Base-by-base conservation (phyloP, 2,888 invertebrate genomes). In the Tribolium freemani region DNA sequence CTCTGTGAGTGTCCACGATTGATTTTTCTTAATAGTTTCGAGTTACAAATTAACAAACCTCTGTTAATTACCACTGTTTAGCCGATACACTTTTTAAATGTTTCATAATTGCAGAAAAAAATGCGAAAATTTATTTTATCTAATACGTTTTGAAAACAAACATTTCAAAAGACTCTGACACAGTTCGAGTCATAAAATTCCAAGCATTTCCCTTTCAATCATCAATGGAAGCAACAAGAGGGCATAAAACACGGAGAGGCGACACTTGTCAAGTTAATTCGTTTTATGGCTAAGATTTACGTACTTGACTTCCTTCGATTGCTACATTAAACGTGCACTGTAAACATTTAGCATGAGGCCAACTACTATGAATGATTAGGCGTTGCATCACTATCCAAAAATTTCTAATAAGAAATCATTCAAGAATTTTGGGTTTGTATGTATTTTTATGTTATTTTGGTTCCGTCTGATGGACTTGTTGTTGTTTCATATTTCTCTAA, bases 161-260 rank as follows among this genome's bases (percentile, higher is more conserved):
- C 76, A 79, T 76, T 77, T 72, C 66, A 73, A 77, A 76, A 76
- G 72, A 3, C 5, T 74, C 67, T 61, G 75, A 75, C 74, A 48
- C 63, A 73, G 72, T 71, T 56, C 66, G 46, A 60, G 69, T 75
- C 73, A 75, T 78, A 78, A 79, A 79, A 76, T 72, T 75, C 76
- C 63, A 77, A 77, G 78, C 77, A 72, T 82, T 82, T 82, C 82
- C 82, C 82, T 80, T 78, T 82, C 82, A 82, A 82, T 82, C 82
- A 81, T 77, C 81, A 64, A 58, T 53, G 56, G 45, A 51, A 56
- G 74, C 78, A 79, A 80, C 78, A 79, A 77, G 73, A 74, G 73
- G 71, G 70, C 73, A 77, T 77, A 77, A 79, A 77, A 72, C 74
- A 73, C 75, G 76, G 78, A 76, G 76, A 78, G 78, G 79, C 78